A percentile compares a stretch with the other conserved stretches of the same genome.
phyloP scores from a whole-genome alignment of 2,888 invertebrate genomes.

The Galeopsomyia nigrocyanea region DNA sequence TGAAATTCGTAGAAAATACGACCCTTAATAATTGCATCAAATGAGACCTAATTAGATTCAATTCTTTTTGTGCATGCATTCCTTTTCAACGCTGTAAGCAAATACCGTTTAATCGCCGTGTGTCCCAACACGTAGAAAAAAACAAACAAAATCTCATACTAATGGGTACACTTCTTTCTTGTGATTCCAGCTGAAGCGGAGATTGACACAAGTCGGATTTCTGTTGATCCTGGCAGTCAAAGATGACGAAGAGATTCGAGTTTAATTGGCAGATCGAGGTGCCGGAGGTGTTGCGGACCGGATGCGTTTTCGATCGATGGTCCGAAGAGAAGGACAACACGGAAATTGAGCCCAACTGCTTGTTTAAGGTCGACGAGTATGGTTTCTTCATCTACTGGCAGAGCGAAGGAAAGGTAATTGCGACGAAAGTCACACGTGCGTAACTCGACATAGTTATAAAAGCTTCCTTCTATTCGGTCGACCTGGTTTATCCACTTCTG shows the following conservation, averaged over 20 bases:
- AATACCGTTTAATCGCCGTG: no score
- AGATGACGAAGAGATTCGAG: conserved; percentile 98
- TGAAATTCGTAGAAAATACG: no score
- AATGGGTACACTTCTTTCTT: background rate
- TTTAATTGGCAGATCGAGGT: conserved; percentile 98
- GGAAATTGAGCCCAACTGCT: conserved; percentile 88
- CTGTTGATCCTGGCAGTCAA: conserved; percentile 39
- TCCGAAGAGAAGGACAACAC: conserved; percentile 96
- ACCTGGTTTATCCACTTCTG: no score
- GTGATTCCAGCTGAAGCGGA: conserved; percentile 7
- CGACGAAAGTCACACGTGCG: background rate
- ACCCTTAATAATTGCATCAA: no score
- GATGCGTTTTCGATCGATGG: conserved; percentile 96
- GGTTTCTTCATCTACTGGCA: conserved; percentile 99
- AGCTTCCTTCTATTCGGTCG: no score
- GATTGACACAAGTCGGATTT: background rate
- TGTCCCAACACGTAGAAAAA: no score
- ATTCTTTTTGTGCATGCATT: background rate
- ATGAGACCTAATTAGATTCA: no score
- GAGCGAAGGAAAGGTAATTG: conserved; percentile 89
- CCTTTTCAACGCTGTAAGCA: no score
- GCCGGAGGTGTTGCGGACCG: conserved; percentile 86
- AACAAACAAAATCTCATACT: no score
- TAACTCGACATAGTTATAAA: no score
- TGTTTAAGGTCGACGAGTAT: conserved; percentile 96